Evolutionary conservation across 1,140 invertebrate species (phyloP).

Genomic region (Drosophila rhopaloa): DNA sequence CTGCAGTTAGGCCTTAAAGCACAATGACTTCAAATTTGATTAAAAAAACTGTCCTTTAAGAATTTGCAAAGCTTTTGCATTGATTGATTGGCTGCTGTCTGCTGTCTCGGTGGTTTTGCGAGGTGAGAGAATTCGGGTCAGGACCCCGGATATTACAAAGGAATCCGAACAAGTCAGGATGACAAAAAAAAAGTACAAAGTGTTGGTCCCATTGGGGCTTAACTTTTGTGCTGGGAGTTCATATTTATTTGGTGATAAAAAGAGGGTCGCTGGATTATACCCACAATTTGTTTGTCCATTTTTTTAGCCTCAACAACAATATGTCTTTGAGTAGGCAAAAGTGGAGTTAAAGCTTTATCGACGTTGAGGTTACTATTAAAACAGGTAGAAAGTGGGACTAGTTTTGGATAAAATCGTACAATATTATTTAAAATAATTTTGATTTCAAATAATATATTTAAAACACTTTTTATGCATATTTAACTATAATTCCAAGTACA

Average conservation of each 20-base stretch:
- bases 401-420: too few relatives aligned
- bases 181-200: slow-evolving; percentile 40
- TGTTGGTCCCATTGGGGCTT: slow-evolving; percentile 10
- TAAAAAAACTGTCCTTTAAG: slow-evolving; percentile 20
- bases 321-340: slow-evolving; percentile 6
- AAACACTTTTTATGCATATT: too few relatives aligned
- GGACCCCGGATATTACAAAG: slow-evolving; percentile 29
- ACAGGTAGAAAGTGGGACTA: background rate
- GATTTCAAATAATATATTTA: too few relatives aligned
- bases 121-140: slow-evolving; percentile 9
- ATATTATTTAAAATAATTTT: too few relatives aligned
- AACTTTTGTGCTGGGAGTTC: slow-evolving; percentile 21
- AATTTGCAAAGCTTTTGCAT: slow-evolving; percentile 48
- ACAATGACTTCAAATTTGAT: slow-evolving; percentile 40
- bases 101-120: slow-evolving; percentile 3
- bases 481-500: too few relatives aligned
- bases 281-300: slow-evolving; percentile 48
- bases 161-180: slow-evolving; percentile 9
- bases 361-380: background rate
- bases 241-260: slow-evolving; percentile 20
- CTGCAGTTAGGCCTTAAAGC: slow-evolving; percentile 31
- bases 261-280: slow-evolving; percentile 29
- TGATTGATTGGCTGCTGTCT: slow-evolving; percentile 66
- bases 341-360: background rate
- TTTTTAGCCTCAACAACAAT: slow-evolving; percentile 9